phyloP scores from a whole-genome alignment of 2,113 vertebrate genomes.

The Pteronura brasiliensis region DNA sequence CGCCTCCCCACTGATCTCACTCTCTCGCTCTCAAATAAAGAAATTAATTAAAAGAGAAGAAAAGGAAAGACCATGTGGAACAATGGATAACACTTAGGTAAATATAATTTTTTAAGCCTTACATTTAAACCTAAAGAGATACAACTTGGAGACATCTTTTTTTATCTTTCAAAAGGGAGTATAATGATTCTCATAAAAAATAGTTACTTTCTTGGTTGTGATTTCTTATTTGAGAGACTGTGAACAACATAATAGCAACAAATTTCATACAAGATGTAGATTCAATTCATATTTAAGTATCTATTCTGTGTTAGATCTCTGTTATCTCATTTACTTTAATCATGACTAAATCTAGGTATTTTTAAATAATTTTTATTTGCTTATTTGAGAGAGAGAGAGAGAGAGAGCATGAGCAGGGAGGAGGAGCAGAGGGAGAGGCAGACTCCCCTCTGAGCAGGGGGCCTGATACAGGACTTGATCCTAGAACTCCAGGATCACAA shows the following conservation, averaged over 20 bases:
- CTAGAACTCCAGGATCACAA: not conserved
- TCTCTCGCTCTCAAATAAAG: not conserved
- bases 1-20: not conserved
- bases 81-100: not conserved
- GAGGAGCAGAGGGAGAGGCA: not conserved
- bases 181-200: not conserved
- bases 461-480: not conserved
- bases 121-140: not conserved
- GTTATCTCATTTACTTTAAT: constrained; percentile 4
- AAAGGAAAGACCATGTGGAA: not conserved
- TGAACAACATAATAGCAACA: not conserved
- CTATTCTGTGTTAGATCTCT: not conserved
- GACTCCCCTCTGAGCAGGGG: not conserved
- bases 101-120: not conserved
- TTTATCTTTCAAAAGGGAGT: not conserved
- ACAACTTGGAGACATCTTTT: not conserved
- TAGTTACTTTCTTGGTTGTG: not conserved
- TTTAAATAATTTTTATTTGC: not conserved
- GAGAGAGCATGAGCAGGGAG: not conserved
- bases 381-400: too few relatives aligned
- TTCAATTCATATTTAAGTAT: not conserved
- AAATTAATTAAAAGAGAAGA: not conserved
- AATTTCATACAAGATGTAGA: not conserved
- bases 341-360: not conserved
- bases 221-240: not conserved